phyloP scores from a whole-genome alignment of 2,888 invertebrate genomes.

The Crepidodera aurea region DNA sequence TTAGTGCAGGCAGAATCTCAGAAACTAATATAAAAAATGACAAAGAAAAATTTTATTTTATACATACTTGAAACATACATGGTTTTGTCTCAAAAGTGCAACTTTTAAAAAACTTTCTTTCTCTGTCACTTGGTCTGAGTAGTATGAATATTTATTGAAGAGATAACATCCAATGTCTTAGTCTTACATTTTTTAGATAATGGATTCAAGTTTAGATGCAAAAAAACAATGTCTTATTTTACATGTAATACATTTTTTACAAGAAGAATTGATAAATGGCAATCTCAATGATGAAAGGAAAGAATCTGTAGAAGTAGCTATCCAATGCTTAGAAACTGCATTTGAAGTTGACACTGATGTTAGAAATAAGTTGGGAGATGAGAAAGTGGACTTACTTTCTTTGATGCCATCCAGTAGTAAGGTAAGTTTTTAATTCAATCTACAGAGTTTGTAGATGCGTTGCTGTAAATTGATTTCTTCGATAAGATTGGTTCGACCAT shows the following conservation, averaged over 20 bases:
- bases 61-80: too few relatives aligned
- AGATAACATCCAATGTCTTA: background rate
- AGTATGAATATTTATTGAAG: background rate
- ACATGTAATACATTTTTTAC: conserved; percentile 54
- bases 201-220: conserved; percentile 31
- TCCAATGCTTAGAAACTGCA: conserved; percentile 92
- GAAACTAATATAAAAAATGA: too few relatives aligned
- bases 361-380: conserved; percentile 36
- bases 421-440: too few relatives aligned
- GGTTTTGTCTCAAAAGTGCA: too few relatives aligned
- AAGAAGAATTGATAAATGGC: conserved; percentile 50
- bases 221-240: conserved; percentile 47
- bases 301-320: conserved; percentile 91
- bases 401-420: conserved; percentile 34
- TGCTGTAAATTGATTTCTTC: too few relatives aligned
- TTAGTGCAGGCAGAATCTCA: too few relatives aligned
- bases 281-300: conserved; percentile 56
- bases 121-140: too few relatives aligned
- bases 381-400: conserved; percentile 45
- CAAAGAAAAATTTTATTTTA: too few relatives aligned
- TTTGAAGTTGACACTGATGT: conserved; percentile 70
- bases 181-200: conserved; percentile 19
- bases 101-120: too few relatives aligned
- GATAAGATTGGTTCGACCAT: too few relatives aligned
- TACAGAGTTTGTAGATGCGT: too few relatives aligned